Evolutionary conservation across 2,797 vertebrate species (phyloP).

Genomic region (Enteromius afrohamiltoni): DNA sequence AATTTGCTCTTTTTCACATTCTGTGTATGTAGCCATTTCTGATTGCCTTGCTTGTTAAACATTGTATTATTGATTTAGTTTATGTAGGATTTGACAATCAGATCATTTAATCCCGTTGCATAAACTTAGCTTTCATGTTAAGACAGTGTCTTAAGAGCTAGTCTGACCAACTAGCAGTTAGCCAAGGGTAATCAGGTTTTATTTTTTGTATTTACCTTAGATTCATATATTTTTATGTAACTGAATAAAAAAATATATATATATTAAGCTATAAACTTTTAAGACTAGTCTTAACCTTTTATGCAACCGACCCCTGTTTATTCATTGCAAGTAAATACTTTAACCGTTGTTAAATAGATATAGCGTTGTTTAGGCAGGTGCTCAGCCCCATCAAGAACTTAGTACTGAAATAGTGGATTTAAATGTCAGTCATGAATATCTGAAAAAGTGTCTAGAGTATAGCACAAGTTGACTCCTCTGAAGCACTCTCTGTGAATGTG

Average conservation of each 20-base stretch:
- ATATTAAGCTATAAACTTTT: too few species aligned
- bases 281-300: too few species aligned
- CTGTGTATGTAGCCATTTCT: neutral
- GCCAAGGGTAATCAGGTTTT: too few species aligned
- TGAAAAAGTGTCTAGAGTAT: neutral
- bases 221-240: too few species aligned
- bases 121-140: too few species aligned
- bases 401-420: neutral
- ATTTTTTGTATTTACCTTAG: too few species aligned
- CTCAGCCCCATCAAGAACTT: neutral
- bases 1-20: neutral
- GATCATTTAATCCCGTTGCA: neutral
- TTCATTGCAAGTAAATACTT: neutral
- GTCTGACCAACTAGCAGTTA: too few species aligned
- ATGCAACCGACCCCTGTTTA: neutral
- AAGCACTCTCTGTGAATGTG: conserved; percentile 1
- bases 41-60: neutral
- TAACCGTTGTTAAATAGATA: neutral
- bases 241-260: too few species aligned
- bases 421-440: conserved; percentile 10
- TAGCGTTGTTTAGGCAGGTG: neutral
- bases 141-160: too few species aligned
- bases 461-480: neutral
- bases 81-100: neutral
- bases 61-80: neutral